These are phyloP conservation scores for Halichoerus grypus DNA, from an alignment of 2,113 vertebrate species.

Conservation along the genomic window DNA sequence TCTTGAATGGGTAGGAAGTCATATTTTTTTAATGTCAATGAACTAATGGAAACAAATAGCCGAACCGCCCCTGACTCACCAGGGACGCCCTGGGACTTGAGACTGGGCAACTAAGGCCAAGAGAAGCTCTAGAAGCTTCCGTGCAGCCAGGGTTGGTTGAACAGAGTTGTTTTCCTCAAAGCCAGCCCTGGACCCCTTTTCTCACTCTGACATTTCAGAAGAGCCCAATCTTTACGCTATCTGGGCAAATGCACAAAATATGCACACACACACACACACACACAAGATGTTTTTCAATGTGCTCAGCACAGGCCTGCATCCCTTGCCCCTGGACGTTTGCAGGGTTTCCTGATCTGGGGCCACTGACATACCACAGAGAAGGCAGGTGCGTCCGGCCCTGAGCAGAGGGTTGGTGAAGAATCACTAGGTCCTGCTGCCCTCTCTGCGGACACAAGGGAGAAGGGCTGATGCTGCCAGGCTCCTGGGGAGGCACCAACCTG, in stretches of 20 bases:
- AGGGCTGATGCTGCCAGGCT: not conserved
- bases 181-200: not conserved
- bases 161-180: not conserved
- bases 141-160: rapidly evolving
- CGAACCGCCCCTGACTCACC: not conserved
- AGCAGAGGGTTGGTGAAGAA: not conserved
- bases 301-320: not conserved
- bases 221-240: not conserved
- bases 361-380: not conserved
- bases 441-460: not conserved
- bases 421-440: not conserved
- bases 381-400: rapidly evolving
- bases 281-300: not conserved
- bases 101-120: not conserved
- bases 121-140: not conserved
- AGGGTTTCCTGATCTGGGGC: not conserved
- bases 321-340: not conserved
- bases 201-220: not conserved
- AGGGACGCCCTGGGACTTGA: not conserved
- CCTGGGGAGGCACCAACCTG: not conserved
- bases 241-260: not conserved
- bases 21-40: not conserved
- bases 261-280: no score
- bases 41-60: not conserved
- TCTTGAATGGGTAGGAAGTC: not conserved